Conservation (phyloP, 2,113 vertebrate species). For the Petrocephalus zakoni region DNA sequence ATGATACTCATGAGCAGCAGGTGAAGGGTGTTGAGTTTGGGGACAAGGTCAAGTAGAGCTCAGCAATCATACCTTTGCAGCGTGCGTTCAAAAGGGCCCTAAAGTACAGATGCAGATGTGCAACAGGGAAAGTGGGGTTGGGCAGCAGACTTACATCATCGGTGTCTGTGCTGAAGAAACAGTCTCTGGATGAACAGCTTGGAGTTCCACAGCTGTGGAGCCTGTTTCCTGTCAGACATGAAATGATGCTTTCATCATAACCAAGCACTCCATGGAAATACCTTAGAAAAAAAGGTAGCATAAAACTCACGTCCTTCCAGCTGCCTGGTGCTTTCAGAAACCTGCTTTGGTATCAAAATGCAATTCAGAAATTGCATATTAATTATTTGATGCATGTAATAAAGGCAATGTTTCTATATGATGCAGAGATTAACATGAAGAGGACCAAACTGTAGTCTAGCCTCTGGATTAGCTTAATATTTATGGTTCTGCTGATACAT, state of each 20-base stretch:
- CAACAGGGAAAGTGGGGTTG: not conserved
- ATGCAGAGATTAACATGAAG: not conserved
- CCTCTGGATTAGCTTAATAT: not conserved
- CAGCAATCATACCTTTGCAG: not conserved
- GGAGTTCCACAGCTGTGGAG: slow-evolving; percentile 45
- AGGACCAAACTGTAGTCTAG: not conserved
- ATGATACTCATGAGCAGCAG: not conserved
- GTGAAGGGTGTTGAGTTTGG: not conserved
- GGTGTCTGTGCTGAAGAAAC: slow-evolving; percentile 58
- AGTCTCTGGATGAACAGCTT: slow-evolving; percentile 52
- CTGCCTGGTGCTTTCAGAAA: slow-evolving; percentile 20
- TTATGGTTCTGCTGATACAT: not conserved
- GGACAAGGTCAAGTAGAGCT: not conserved
- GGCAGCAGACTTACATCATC: slow-evolving; percentile 58
- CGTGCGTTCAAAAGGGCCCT: not conserved
- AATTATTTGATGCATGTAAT: not conserved
- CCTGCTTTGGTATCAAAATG: slow-evolving; percentile 35
- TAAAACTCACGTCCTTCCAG: slow-evolving; percentile 39
- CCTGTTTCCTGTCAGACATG: slow-evolving; percentile 40
- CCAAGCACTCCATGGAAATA: not conserved
- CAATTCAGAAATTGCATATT: not conserved
- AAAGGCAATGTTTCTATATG: not conserved
- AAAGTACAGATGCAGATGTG: not conserved
- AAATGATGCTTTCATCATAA: not conserved
- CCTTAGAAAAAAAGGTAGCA: not conserved